Base-by-base conservation (phyloP, 2,113 vertebrate genomes). In the Phocoena sinus region DNA sequence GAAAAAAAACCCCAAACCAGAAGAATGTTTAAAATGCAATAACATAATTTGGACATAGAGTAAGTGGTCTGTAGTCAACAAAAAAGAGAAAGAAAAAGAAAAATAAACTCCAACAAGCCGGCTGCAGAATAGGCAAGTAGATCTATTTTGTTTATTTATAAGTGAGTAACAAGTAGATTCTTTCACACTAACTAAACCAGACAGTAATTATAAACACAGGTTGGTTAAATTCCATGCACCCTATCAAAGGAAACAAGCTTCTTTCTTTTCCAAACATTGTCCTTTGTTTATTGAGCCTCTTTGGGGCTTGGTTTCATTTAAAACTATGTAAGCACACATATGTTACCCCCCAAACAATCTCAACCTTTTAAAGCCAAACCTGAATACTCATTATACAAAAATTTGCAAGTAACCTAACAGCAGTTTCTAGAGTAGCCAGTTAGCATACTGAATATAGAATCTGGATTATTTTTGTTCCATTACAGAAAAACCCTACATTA, bases 121-220 rank as follows among this genome's bases (percentile, higher is more conserved):
- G 97, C 98, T 98, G 97, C 85, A 97, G 98, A 98, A 98, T 97
- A 97, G 97, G 98, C 98, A 98, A 98, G 98, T 97, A 96, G 96
- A 98, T 97, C 98, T 97, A 97, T 98, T 97, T 98, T 98, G 98
- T 99, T 99, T 99, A 99, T 99, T 99, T 99, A 97, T 98, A 98
- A 99, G 98, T 98, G 98, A 98, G 98, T 98, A 99, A 98, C 98
- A 98, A 98, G 98, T 98, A 99, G 98, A 98, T 99, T 99, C 98
- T 98, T 99, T 99, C 65, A 70, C 98, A 98, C 98, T 99, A 99
- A 99, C 98, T 98, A 98, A 98, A 99, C 97, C 98, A 98, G 99
- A 98, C 99, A 98, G 98, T 99, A 98, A 99, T 99, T 99, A 98
- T 99, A 99, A 99, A 99, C 99, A 99, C 98, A 99, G 98, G 98